Base-by-base conservation (phyloP, 2,113 vertebrate genomes). In the Actenoides lindsayi region DNA sequence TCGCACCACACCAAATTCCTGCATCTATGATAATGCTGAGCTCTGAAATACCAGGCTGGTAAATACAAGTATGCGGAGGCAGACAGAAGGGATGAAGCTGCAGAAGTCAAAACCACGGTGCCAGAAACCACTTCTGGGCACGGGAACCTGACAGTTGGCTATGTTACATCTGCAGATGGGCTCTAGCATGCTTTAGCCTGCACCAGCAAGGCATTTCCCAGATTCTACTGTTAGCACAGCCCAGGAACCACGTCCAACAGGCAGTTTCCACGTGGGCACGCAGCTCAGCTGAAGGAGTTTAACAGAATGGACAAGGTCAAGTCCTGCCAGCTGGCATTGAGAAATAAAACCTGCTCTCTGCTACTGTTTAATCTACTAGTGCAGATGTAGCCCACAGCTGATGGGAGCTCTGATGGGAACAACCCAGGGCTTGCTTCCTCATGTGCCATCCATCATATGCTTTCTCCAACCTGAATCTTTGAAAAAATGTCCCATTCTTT, bases 241-340 rank as follows among this genome's bases (percentile, higher is more conserved):
- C 46, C 46, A 60, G 51, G 46, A 92, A 33, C 69, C 30, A 14
- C 2, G 4, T 87, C 80, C 89, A 94, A 30, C 69, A 87, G 59
- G 46, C 86, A 92, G 51, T 8, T 82, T 80, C n/a, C 33, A 19
- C 20, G 44, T 30, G 25, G 69, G 35, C 56, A 78, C 30, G 25
- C 33, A 69, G 80, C 64, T 90, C 54, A 83, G 68, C 63, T 83
- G 71, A 69, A 89, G 28, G 37, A 93, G 46, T 85, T 81, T 63
- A 87, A 59, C 68, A 77, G 10, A 17, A 54, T 33, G 68, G 89
- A 88, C 76, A 93, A 94, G 64, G 80, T 92, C 86, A 92, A 67
- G 60, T 83, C 68, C 73, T 92, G 89, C 93, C 95, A 96, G 80
- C 76, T 95, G 96, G 90, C 59, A 41, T 35, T 35, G 64, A 93